These are phyloP conservation scores for Lordiphosa stackelbergi DNA, from an alignment of 1,140 invertebrate genomes.

Conservation along the genomic window DNA sequence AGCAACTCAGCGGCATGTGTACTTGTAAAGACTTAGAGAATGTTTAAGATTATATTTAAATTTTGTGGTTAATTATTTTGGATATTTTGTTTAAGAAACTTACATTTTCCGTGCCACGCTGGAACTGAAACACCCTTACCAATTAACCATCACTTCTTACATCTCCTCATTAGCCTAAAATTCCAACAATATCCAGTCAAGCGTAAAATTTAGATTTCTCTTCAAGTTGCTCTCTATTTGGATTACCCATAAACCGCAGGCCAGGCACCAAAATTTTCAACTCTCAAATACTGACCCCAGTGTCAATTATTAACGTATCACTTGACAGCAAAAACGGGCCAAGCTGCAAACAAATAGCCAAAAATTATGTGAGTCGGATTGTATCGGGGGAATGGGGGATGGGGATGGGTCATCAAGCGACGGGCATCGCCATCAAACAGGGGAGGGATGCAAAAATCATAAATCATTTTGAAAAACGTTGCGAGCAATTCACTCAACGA, in stretches of 20 bases:
- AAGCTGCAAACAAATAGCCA: slow-evolving; percentile 68
- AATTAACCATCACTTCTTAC: neutral
- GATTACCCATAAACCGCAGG: slow-evolving; percentile 56
- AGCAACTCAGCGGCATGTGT: neutral
- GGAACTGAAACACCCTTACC: neutral
- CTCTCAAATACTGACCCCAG: slow-evolving; percentile 60
- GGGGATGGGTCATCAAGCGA: slow-evolving; percentile 24
- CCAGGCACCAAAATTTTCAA: slow-evolving; percentile 15
- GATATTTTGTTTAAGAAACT: too few species aligned
- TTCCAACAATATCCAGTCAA: slow-evolving; percentile 38
- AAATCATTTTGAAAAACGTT: slow-evolving; percentile 58
- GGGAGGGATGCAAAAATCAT: slow-evolving; percentile 63
- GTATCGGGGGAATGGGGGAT: slow-evolving; percentile 32
- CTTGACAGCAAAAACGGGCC: slow-evolving; percentile 59
- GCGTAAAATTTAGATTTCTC: slow-evolving; percentile 65
- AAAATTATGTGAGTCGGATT: slow-evolving; percentile 55
- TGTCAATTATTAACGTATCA: slow-evolving; percentile 77
- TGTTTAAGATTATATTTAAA: too few species aligned
- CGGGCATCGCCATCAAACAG: slow-evolving; percentile 4
- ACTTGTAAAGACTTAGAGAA: too few species aligned
- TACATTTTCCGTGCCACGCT: too few species aligned
- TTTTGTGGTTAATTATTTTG: too few species aligned
- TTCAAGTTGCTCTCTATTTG: slow-evolving; percentile 23
- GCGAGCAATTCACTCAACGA: slow-evolving; percentile 69
- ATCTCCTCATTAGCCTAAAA: slow-evolving; percentile 37